Evolutionary conservation across 1,140 invertebrate genomes (phyloP).

Genomic region (Penaeus indicus): DNA sequence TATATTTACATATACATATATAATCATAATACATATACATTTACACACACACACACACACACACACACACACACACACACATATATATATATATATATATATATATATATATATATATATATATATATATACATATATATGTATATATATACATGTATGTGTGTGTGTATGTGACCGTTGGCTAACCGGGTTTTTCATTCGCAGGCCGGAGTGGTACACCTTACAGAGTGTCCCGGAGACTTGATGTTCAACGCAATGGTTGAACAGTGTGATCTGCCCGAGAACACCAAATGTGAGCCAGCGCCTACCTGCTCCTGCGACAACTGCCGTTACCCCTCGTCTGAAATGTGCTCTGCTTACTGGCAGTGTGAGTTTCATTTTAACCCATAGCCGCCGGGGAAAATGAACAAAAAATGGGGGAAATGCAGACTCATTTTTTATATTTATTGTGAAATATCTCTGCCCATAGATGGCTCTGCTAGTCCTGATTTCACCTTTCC

Average conservation of each 20-base stretch:
- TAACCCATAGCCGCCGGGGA: not conserved
- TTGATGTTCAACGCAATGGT: constrained; percentile 30
- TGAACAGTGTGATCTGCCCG: constrained; percentile 39
- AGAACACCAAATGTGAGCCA: constrained; percentile 38
- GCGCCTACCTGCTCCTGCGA: constrained; percentile 42
- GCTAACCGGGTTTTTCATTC: not conserved
- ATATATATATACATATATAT: not conserved
- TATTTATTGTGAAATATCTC: no score
- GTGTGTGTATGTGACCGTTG: not conserved
- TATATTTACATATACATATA: not conserved
- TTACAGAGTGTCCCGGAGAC: constrained; percentile 39
- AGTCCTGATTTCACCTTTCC: no score
- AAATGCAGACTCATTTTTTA: no score
- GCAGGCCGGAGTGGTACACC: constrained; percentile 35
- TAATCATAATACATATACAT: not conserved
- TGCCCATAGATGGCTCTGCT: no score
- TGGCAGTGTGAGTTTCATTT: constrained; percentile 49
- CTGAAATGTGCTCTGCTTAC: constrained; percentile 40
- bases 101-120: not conserved
- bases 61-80: no score
- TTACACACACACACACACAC: no score
- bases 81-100: not conserved
- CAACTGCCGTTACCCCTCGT: constrained; percentile 42
- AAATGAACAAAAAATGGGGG: no score
- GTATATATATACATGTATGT: not conserved